Percentiles rank a stretch among this genome's conserved stretches.
Evolutionary conservation across 2,797 vertebrate species (phyloP).

Genomic region (Cynopterus sphinx): DNA sequence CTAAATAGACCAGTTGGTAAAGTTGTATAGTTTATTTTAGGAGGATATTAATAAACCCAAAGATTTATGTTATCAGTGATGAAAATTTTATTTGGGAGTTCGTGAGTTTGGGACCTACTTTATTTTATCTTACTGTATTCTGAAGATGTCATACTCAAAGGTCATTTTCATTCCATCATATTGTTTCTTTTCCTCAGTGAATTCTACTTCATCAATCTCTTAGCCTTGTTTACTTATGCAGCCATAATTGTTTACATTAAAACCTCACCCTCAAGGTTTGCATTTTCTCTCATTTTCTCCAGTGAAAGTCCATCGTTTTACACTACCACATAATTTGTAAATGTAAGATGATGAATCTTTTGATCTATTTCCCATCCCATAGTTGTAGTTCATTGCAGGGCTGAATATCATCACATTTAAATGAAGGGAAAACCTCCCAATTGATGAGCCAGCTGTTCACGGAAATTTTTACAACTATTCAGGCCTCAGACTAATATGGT

Average conservation of each 20-base stretch:
- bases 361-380: not conserved
- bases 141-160: not conserved
- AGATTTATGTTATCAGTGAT: conserved; percentile 37
- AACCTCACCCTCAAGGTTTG: not conserved
- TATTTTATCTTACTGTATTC: conserved; percentile 28
- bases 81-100: conserved; percentile 51
- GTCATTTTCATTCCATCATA: not conserved
- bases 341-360: not conserved
- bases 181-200: not conserved
- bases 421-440: not conserved
- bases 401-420: not conserved
- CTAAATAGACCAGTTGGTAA: conserved; percentile 31
- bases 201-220: not conserved
- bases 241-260: not conserved
- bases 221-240: not conserved
- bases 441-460: conserved; percentile 1
- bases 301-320: not conserved
- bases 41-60: conserved; percentile 51
- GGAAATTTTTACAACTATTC: not conserved
- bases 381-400: not conserved
- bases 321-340: not conserved
- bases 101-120: conserved; percentile 26
- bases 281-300: not conserved
- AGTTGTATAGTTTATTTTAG: conserved; percentile 37
- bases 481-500: not conserved